Evolutionary conservation across 2,113 vertebrate genomes (phyloP), one percentile per base, ranked within the genome.

Genomic region (Ophthalmotilapia sp.): DNA sequence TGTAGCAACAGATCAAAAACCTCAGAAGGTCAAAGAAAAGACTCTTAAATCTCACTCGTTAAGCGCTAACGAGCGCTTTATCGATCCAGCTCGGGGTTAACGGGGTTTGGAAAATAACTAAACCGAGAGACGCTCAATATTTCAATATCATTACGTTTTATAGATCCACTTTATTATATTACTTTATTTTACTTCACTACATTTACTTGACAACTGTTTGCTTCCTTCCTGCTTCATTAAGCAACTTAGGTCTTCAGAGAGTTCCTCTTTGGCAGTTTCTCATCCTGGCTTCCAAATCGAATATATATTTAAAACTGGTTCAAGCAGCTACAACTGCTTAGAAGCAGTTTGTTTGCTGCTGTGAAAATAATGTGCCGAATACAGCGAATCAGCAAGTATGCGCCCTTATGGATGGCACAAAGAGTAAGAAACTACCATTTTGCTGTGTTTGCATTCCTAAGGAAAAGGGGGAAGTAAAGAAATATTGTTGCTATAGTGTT

Each of bases 11-110:
- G 75, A 88, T 93, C 83, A 91, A 86, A 91, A 80, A 60, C 13
- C 87, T 84, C 29, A 5, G 58, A 87, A 89, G 89, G 91, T 87
- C 90, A 86, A 92, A 89, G 79, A 79, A 31, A 80, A 62, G 33
- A 14, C 33, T 36, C 42, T 75, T 56, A 82, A 70, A 88, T 89
- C 81, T 33, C 6, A 9, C 60, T 55, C 33, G 14, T 88, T 86
- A 55, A 11, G 23, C 62, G 54, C 80, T 82, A 55, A 82, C 49
- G 47, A 86, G 45, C 3, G 29, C 26, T 83, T 65, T 53, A 80
- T 58, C 2, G n/a, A 80, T 54, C 81, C 36, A 49, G 38, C 47
- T 75, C 15, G 6, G 51, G 42, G 36, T 79, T 60, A 77, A 81
- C 56, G 13, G 38, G 54, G 4, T 9, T 12, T 19, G 26, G 40